Base-by-base conservation (phyloP, 2,113 vertebrate genomes). In the Dasypus novemcinctus region DNA sequence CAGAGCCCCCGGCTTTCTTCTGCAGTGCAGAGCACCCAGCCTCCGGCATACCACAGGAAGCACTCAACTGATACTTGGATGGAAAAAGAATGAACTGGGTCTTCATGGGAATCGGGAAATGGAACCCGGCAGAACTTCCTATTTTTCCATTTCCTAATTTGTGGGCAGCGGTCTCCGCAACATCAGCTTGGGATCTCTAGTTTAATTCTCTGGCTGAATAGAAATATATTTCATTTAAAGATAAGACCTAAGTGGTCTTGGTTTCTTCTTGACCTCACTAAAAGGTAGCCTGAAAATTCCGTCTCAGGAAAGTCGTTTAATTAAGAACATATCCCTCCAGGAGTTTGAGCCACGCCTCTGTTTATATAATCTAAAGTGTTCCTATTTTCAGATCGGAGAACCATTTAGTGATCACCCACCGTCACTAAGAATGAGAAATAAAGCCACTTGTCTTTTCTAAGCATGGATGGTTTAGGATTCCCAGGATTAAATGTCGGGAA, bases 361-460 rank as follows among this genome's bases (percentile, higher is more conserved):
- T 75, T 87, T 85, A 54, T 85, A 54, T 41, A 86, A 92, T 75
- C 49, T 57, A 94, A 83, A 59, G 75, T 31, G 46, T 49, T 82
- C 25, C 5, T 91, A 9, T 82, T 89, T 93, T 85, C 87, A 88
- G n/a, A 41, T 78, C 78, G 59, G 17, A 72, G 76, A 74, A 4
- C 1, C 71, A 85, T 87, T 92, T 69, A 76, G 52, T 27, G 80
- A 79, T 90, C 11, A 63, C 10, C 9, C 76, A 31, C 49, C 71
- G n/a, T 89, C 23, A 33, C 29, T 82, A 95, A 89, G 66, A 95
- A 85, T 46, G 31, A 83, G 59, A 95, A 92, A 88, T 38, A 79
- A 57, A 79, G n/a, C 36, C 41, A 41, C 38, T 72, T 93, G 57
- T 18, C 25, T 69, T 69, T 95, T 23, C 0, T 11, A 85, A 74